Conservation (phyloP, 2,113 vertebrate species). For the Cnemophilus loriae region DNA sequence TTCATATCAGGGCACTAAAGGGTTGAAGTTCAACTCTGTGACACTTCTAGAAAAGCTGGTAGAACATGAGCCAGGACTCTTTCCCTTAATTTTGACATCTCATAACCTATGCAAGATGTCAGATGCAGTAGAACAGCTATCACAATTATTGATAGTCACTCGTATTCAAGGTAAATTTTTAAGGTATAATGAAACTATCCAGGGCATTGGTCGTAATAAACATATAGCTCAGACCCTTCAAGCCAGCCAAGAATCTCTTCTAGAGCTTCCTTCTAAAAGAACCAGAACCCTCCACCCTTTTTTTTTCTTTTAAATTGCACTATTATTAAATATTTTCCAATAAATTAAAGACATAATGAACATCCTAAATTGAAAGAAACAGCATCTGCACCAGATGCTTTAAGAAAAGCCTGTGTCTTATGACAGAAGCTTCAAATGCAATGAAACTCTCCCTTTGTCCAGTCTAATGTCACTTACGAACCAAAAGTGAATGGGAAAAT, state of each 20-base stretch:
- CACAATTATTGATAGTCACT: background rate
- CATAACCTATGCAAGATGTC: background rate
- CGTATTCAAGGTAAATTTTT: background rate
- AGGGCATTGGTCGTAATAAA: background rate
- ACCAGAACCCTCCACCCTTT: background rate
- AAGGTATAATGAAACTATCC: background rate
- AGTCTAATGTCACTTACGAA: background rate
- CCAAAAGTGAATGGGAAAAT: background rate
- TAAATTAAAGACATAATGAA: background rate
- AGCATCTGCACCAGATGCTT: background rate
- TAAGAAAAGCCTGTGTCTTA: background rate
- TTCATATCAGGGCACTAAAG: background rate
- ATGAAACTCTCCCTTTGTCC: background rate
- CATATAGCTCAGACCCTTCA: background rate
- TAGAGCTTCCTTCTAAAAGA: background rate
- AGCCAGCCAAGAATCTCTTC: background rate
- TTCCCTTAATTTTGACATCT: background rate
- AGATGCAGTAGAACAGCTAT: background rate
- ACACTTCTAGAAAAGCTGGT: background rate
- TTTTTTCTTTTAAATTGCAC: background rate
- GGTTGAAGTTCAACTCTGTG: background rate
- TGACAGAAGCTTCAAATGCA: background rate
- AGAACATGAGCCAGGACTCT: background rate
- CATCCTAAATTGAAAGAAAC: background rate
- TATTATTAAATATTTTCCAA: background rate